These are phyloP conservation scores for Arctocebus calabarensis DNA, from an alignment of 2,797 vertebrate species.

Conservation along the genomic window DNA sequence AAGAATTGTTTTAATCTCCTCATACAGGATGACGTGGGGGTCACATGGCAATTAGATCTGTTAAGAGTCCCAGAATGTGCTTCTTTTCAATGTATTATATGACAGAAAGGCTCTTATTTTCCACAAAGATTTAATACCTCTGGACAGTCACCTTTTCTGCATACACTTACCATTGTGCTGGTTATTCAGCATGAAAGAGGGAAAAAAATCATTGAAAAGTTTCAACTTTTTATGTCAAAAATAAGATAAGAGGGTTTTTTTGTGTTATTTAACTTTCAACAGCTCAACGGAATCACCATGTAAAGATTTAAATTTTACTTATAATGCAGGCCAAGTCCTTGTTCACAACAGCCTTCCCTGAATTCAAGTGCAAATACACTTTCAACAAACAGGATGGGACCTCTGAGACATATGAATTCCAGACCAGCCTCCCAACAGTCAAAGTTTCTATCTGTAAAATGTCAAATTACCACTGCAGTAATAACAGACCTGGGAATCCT, in stretches of 20 bases:
- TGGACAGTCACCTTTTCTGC: background rate
- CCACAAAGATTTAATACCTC: background rate
- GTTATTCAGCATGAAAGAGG: background rate
- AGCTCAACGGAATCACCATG: conserved; percentile 34
- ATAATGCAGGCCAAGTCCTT: conserved; percentile 36
- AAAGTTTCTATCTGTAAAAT: conserved; percentile 62
- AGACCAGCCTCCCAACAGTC: conserved; percentile 20
- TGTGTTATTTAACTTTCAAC: background rate
- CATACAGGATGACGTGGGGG: background rate
- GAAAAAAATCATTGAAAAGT: background rate
- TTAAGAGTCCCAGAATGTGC: background rate
- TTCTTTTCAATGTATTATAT: background rate
- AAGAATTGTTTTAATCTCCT: background rate
- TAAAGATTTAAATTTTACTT: conserved; percentile 60
- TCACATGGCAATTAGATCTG: background rate
- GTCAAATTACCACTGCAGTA: conserved; percentile 55
- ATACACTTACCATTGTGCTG: background rate
- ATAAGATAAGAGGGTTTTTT: background rate
- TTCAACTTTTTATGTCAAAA: conserved; percentile 40
- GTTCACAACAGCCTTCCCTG: conserved; percentile 50
- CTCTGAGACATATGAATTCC: conserved; percentile 18
- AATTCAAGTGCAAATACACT: conserved; percentile 23
- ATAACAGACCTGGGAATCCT: background rate
- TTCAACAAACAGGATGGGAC: conserved; percentile 51
- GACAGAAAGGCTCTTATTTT: background rate